Evolutionary conservation across 2,888 invertebrate species (phyloP).

Genomic region (Callimorpha dominula): DNA sequence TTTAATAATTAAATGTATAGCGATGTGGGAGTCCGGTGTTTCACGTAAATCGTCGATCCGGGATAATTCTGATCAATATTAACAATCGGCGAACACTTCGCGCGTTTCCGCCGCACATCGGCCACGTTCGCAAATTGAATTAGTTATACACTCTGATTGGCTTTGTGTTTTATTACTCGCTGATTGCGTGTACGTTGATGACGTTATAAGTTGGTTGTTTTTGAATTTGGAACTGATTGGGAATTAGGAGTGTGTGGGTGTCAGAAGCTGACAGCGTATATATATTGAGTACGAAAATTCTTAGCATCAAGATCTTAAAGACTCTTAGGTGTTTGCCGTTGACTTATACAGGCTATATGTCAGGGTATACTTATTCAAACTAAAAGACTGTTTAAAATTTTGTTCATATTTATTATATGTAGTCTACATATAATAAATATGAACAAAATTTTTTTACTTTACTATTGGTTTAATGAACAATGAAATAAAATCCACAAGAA

Average conservation of each 20-base stretch:
- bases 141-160: constrained; percentile 67
- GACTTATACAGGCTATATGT: too few species aligned
- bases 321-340: too few species aligned
- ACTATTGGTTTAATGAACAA: too few species aligned
- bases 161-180: constrained; percentile 43
- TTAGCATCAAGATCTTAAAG: neutral
- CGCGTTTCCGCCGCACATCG: constrained; percentile 39
- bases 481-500: too few species aligned
- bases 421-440: too few species aligned
- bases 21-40: constrained; percentile 62
- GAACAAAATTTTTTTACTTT: too few species aligned
- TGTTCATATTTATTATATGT: too few species aligned
- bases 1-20: constrained; percentile 77
- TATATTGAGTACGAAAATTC: neutral
- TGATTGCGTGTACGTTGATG: constrained; percentile 50
- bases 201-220: constrained; percentile 45
- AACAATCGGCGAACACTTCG: constrained; percentile 59
- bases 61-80: constrained; percentile 77
- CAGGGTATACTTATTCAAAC: too few species aligned
- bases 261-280: constrained; percentile 1
- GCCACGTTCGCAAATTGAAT: constrained; percentile 60
- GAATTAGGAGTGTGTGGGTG: constrained; percentile 15
- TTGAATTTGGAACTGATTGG: constrained; percentile 48
- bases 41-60: constrained; percentile 64
- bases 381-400: too few species aligned